Evolutionary conservation across 2,113 vertebrate species (phyloP), one percentile per base, ranked within the genome.

Genomic region (Xiphorhynchus elegans): DNA sequence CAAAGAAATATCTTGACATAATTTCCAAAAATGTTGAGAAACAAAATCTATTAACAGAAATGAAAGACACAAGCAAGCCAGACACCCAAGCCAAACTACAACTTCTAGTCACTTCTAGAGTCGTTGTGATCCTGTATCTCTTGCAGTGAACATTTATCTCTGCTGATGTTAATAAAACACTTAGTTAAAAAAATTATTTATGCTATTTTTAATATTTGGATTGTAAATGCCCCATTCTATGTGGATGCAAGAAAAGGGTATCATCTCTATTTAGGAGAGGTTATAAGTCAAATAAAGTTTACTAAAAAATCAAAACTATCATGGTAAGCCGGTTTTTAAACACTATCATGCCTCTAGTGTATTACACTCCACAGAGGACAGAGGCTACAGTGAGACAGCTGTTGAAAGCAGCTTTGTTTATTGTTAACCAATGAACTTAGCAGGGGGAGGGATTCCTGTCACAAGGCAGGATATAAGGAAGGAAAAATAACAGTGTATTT

Each of bases 401-500:
- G 24, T 33, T 88, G 79, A 93, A 95, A 94, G 50, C 59, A 70
- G 42, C 80, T 95, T 93, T 95, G 64, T 87, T 88, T 90, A 70
- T 55, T 93, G 75, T 74, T 93, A 89, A 84, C 47, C 86, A 89
- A 24, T 56, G 26, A 95, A 92, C 21, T 78, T 81, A 68, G 35
- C 31, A 64, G 55, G 47, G 49, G 64, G 60, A 72, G 72, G 52
- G 72, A 90, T 55, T 77, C 35, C 73, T 89, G 42, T 75, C 87
- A 91, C 62, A 92, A 86, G 39, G 47, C 72, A 84, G 68, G 80
- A 78, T 66, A 67, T 59, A 67, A 86, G 64, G 56, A 95, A 67
- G 73, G 64, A 87, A 95, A 93, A 95, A 90, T 89, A 89, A 74
- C 29, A 90, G 66, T 85, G 67, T 84, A 77, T 94, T 93, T 84